Percentiles rank a stretch among this genome's conserved stretches.
phyloP scores from a whole-genome alignment of 2,888 invertebrate genomes.

The Andrena praecox region DNA sequence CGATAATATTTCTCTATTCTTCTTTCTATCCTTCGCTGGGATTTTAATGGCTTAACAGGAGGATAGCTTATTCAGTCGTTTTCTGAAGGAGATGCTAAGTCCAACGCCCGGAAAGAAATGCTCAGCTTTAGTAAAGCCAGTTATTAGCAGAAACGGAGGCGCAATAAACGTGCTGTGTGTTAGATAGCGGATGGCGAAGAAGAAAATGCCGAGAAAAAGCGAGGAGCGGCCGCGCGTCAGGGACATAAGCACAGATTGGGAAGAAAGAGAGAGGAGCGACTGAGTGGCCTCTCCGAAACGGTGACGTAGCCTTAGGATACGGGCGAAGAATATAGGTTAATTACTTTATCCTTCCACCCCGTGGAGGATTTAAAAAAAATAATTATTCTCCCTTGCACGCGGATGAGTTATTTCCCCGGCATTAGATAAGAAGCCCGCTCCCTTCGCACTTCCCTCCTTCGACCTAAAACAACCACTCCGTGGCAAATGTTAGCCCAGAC shows the following conservation, averaged over 20 bases:
- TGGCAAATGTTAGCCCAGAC: not conserved
- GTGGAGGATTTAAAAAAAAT: slow-evolving; percentile 66
- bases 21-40: no score
- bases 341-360: slow-evolving; percentile 65
- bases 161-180: slow-evolving; percentile 7
- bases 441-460: not conserved
- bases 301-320: slow-evolving; percentile 31
- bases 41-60: no score
- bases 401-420: slow-evolving; percentile 8
- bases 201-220: slow-evolving; percentile 13
- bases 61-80: no score
- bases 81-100: no score
- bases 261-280: slow-evolving; percentile 7
- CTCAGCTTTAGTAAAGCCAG: no score
- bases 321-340: slow-evolving; percentile 65
- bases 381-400: slow-evolving; percentile 45
- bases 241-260: slow-evolving; percentile 12
- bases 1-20: no score
- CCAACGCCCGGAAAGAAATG: no score
- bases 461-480: not conserved
- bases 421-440: not conserved
- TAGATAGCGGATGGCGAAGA: not conserved
- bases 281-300: slow-evolving; percentile 20
- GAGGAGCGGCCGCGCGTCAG: not conserved
- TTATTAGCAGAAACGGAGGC: slow-evolving; percentile 1